Conservation (phyloP, 2,888 invertebrate genomes). For the Euplexia lucipara region DNA sequence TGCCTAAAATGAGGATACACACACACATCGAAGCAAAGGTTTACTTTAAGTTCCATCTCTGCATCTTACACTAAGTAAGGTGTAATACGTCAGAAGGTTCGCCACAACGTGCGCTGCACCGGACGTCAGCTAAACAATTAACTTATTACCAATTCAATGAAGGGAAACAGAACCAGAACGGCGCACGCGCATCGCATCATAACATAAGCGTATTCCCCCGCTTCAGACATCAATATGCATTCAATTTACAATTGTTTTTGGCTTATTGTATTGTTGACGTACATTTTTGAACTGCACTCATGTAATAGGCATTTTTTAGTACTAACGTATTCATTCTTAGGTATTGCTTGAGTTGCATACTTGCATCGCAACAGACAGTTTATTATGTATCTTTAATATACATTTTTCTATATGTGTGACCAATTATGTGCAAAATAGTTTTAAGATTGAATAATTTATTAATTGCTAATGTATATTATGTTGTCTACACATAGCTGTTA, state of each 20-base stretch:
- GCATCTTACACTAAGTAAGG: background rate
- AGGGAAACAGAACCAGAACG: slow-evolving; percentile 78
- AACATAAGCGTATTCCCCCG: slow-evolving; percentile 57
- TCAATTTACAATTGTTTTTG: slow-evolving; percentile 50
- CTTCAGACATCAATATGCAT: slow-evolving; percentile 47
- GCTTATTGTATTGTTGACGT: slow-evolving; percentile 54
- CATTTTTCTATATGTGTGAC: slow-evolving; percentile 20
- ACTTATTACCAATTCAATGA: slow-evolving; percentile 87
- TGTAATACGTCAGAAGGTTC: slow-evolving; percentile 28
- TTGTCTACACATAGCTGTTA: slow-evolving; percentile 21
- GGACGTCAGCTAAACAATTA: slow-evolving; percentile 78
- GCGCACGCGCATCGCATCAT: slow-evolving; percentile 70
- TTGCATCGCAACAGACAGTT: slow-evolving; percentile 36
- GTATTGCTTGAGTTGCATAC: slow-evolving; percentile 17
- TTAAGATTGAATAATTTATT: slow-evolving; percentile 22
- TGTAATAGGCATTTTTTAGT: slow-evolving; percentile 63
- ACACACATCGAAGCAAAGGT: background rate
- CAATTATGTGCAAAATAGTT: slow-evolving; percentile 13
- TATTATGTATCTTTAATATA: slow-evolving; percentile 13
- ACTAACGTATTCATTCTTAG: too few species aligned
- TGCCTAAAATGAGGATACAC: too few species aligned
- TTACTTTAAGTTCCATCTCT: background rate
- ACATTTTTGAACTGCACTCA: slow-evolving; percentile 41
- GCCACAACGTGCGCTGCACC: slow-evolving; percentile 55
- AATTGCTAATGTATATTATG: slow-evolving; percentile 25